Base-by-base conservation (phyloP, 2,888 invertebrate species). In the Melitaea athalia region DNA sequence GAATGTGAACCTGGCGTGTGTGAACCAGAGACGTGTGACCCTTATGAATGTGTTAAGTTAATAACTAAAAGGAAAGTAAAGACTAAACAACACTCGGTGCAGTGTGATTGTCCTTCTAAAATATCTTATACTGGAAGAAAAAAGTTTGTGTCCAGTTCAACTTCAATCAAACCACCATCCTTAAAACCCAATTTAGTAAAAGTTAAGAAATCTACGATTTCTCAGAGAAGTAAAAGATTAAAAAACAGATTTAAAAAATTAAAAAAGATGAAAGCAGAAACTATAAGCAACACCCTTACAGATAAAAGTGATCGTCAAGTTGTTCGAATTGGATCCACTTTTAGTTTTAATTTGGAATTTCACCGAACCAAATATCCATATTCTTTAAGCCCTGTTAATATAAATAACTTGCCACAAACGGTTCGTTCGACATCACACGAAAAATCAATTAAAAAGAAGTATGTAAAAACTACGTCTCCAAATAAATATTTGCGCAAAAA, bases 1-100 rank as follows among this genome's bases (percentile, higher is more conserved):
- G 79, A 80, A 72, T 83, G 81, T 72, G 81, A 82, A 65, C 79
- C 79, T 45, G 79, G 77, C 43, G 64, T 79, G 45, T 83, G 82
- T 72, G 55, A 75, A 61, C 79, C 81, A 50, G 77, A 75, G 50
- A 66, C 77, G 65, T 83, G 83, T 69, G 71, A 82, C 72, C 79
- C 83, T 24, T 74, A 79, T 67, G 60, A 74, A 63, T 83, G 82
- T 63, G 65, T 77, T 55, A 67, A 78, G 70, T n/a, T 79, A 55
- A 78, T 79, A 5, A 77, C 79, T 33, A 68, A 66, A 59, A 75
- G 76, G 64, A 64, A 76, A 62, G 63, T 59, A n/a, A 70, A 71
- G 67, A 17, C 53, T 57, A 64, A 60, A 24, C 73, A 70, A 60
- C 69, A 59, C 49, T 65, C 62, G 63, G 53, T 70, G 8, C 72